Conservation (phyloP, 2,797 vertebrate genomes). For the Parauchenoglanis ngamensis region DNA sequence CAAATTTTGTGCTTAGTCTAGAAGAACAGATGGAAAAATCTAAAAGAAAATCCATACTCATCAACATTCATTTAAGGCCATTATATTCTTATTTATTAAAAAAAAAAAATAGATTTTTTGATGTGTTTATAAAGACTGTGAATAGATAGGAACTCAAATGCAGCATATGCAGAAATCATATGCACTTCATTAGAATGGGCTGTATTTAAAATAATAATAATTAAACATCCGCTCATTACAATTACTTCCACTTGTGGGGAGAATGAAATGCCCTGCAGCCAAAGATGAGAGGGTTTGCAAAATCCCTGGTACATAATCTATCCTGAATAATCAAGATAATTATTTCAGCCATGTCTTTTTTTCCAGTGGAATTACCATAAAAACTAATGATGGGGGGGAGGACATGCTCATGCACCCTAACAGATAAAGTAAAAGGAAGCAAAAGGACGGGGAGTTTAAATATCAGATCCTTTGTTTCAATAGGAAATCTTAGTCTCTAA, state of each 20-base stretch:
- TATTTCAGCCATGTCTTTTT: constrained; percentile 71
- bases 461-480: background rate
- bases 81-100: background rate
- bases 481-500: constrained; percentile 15
- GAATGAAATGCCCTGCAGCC: constrained; percentile 67
- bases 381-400: constrained; percentile 56
- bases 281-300: constrained; percentile 63
- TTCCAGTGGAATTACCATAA: constrained; percentile 72
- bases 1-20: background rate
- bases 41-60: constrained; percentile 51
- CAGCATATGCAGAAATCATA: constrained; percentile 58
- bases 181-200: constrained; percentile 55
- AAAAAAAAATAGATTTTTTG: background rate
- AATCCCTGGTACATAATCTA: constrained; percentile 67
- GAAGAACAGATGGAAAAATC: background rate
- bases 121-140: constrained; percentile 47
- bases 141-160: constrained; percentile 53
- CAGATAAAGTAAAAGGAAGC: constrained; percentile 41
- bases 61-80: background rate
- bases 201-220: constrained; percentile 74
- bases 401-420: constrained; percentile 33
- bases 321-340: constrained; percentile 79
- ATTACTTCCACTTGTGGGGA: constrained; percentile 74
- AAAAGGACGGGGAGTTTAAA: constrained; percentile 21
- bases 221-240: constrained; percentile 77